Evolutionary conservation across 2,113 vertebrate species (phyloP).

Genomic region (Rhinolophus ferrumequinum): DNA sequence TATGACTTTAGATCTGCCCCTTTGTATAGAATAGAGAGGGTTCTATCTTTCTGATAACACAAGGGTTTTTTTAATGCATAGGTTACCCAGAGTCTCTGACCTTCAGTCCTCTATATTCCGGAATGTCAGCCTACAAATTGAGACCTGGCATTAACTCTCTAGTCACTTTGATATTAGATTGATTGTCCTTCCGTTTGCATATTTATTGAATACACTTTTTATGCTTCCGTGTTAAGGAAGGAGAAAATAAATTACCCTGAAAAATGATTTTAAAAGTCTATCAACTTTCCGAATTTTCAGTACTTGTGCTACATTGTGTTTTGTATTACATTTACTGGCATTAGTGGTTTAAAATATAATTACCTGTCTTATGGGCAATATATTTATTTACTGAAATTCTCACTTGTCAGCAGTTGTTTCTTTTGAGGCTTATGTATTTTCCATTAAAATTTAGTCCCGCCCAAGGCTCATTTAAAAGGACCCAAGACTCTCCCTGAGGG

Average conservation of each 20-base stretch:
- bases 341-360: constrained; percentile 58
- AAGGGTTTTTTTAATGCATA: background rate
- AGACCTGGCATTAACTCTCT: constrained; percentile 66
- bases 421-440: constrained; percentile 38
- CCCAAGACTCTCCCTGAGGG: background rate
- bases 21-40: background rate
- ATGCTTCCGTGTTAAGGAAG: constrained; percentile 68
- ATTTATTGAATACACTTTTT: constrained; percentile 71
- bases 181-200: constrained; percentile 66
- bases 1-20: background rate
- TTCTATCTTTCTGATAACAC: constrained; percentile 11
- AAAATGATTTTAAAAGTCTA: constrained; percentile 56
- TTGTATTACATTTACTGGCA: constrained; percentile 39
- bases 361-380: constrained; percentile 31
- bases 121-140: constrained; percentile 43
- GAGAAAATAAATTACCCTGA: constrained; percentile 60
- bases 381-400: constrained; percentile 56
- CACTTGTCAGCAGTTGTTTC: constrained; percentile 56
- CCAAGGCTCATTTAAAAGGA: background rate
- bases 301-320: background rate
- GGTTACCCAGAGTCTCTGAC: constrained; percentile 32
- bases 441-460: constrained; percentile 21
- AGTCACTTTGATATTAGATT: constrained; percentile 74
- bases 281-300: constrained; percentile 49
- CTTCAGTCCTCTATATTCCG: constrained; percentile 11